These are phyloP conservation scores for Tamias sibiricus DNA, from an alignment of 2,113 vertebrate genomes.

Conservation along the genomic window DNA sequence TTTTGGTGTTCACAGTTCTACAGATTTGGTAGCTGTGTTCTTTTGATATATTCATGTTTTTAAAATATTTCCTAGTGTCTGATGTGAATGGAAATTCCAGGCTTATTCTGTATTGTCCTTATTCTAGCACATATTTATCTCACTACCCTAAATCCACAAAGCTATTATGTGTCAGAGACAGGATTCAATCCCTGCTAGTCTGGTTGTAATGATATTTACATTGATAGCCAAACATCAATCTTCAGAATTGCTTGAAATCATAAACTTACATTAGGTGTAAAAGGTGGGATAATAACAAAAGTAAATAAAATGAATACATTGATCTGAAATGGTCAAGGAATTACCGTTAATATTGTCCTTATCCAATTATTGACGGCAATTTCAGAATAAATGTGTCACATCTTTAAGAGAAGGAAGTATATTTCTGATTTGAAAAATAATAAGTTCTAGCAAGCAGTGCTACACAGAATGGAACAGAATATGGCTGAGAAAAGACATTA, in stretches of 20 bases:
- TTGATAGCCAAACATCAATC: constrained; percentile 24
- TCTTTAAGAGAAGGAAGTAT: constrained; percentile 26
- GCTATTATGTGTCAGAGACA: neutral
- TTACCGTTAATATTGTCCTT: constrained; percentile 1
- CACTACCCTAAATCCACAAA: neutral
- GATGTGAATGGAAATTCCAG: neutral
- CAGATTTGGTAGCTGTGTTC: neutral
- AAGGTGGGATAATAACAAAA: neutral
- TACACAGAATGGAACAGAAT: neutral
- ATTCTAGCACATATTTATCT: neutral
- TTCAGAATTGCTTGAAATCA: neutral
- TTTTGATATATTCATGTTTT: neutral
- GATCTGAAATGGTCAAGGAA: neutral
- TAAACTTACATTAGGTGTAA: neutral
- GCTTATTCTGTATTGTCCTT: neutral
- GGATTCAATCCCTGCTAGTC: neutral
- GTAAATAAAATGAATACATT: neutral
- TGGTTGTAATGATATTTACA: neutral
- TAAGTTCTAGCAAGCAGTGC: constrained; percentile 42
- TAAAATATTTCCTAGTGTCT: neutral
- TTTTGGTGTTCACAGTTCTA: neutral
- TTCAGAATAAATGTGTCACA: constrained; percentile 47
- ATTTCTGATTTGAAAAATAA: constrained; percentile 48
- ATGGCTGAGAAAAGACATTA: neutral
- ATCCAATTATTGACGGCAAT: neutral